Evolutionary conservation across 2,113 vertebrate species (phyloP).

Genomic region (Hiodon tergisus): DNA sequence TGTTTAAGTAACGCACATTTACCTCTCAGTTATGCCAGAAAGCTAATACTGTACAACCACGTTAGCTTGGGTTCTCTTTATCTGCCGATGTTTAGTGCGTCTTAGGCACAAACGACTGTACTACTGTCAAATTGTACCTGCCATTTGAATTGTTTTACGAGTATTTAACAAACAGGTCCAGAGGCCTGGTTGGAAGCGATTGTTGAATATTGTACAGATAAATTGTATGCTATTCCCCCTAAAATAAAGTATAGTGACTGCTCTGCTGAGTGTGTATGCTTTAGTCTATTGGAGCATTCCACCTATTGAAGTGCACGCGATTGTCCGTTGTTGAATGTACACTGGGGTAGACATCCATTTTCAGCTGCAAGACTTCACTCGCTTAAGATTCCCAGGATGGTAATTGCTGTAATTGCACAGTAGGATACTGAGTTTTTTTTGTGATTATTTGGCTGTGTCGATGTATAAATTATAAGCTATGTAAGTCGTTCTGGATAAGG

Average conservation of each 20-base stretch:
- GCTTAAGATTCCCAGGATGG: too few relatives aligned
- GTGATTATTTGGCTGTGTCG: too few relatives aligned
- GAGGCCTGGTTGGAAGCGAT: slow-evolving; percentile 74
- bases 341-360: neutral
- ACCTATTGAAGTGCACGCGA: neutral
- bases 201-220: slow-evolving; percentile 93
- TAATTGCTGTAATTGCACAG: neutral
- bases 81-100: slow-evolving; percentile 60
- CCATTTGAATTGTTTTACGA: slow-evolving; percentile 62
- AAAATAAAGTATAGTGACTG: slow-evolving; percentile 76
- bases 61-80: slow-evolving; percentile 68
- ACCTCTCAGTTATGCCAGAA: slow-evolving; percentile 65
- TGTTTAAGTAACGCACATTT: slow-evolving; percentile 65
- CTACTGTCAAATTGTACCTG: slow-evolving; percentile 72
- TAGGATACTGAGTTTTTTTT: too few relatives aligned
- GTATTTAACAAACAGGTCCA: slow-evolving; percentile 57
- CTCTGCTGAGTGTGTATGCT: slow-evolving; percentile 40
- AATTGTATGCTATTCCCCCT: slow-evolving; percentile 79
- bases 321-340: neutral
- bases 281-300: neutral
- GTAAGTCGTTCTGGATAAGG: too few relatives aligned
- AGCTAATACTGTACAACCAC: slow-evolving; percentile 62
- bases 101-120: slow-evolving; percentile 74
- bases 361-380: too few relatives aligned
- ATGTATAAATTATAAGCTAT: too few relatives aligned